Evolutionary conservation across 2,113 vertebrate genomes (phyloP).

Genomic region (Natator depressus): DNA sequence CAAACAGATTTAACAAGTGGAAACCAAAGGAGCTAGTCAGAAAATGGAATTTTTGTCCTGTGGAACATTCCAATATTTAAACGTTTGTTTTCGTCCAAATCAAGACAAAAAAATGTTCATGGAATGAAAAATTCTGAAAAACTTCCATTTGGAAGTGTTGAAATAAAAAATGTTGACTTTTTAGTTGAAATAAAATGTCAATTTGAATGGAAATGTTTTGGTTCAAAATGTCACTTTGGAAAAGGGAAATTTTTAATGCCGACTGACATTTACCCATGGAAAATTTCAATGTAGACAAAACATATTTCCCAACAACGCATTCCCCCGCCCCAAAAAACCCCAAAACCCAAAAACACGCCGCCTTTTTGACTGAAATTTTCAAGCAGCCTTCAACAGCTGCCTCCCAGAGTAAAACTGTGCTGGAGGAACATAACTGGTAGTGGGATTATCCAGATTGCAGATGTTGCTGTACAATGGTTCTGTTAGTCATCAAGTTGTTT

Average conservation of each 20-base stretch:
- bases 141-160: neutral
- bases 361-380: too few relatives aligned
- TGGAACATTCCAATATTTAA: neutral
- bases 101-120: neutral
- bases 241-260: neutral
- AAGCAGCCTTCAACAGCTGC: too few relatives aligned
- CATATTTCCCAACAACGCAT: too few relatives aligned
- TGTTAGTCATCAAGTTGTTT: neutral
- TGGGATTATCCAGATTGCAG: neutral
- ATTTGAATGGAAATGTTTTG: neutral
- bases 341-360: too few relatives aligned
- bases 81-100: neutral
- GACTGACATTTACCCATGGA: too few relatives aligned
- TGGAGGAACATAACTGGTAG: neutral
- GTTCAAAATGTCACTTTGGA: neutral
- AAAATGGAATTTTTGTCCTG: neutral
- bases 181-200: neutral
- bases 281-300: too few relatives aligned
- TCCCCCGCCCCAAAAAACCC: rapidly evolving
- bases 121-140: neutral
- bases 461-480: neutral
- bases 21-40: neutral
- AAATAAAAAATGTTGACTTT: neutral
- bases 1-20: neutral
- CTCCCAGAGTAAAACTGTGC: neutral